Percentiles rank a stretch among this genome's conserved stretches.
These are phyloP conservation scores for Glaucopsyche alexis DNA, from an alignment of 2,888 invertebrate genomes.

Conservation along the genomic window DNA sequence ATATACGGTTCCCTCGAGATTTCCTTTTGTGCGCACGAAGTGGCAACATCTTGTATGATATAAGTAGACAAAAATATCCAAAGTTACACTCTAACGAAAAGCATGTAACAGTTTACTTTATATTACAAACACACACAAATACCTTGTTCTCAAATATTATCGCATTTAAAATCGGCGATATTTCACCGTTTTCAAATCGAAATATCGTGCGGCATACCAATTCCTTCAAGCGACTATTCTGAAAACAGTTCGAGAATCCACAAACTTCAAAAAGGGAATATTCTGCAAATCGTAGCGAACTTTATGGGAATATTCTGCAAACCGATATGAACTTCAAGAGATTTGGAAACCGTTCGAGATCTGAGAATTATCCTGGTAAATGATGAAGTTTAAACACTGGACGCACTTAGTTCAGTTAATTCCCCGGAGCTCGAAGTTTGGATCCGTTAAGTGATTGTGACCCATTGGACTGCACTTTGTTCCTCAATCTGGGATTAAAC, in stretches of 20 bases:
- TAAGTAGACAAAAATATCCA: no score
- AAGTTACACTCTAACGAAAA: no score
- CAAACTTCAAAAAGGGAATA: neutral
- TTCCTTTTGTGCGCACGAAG: no score
- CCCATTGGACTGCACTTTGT: constrained; percentile 20
- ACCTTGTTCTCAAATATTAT: neutral
- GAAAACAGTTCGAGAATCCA: neutral
- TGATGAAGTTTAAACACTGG: constrained; percentile 6
- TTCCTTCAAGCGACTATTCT: neutral
- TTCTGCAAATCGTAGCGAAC: neutral
- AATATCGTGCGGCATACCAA: neutral
- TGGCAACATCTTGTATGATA: no score
- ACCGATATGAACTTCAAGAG: neutral
- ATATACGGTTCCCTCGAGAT: no score
- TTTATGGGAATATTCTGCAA: constrained; percentile 4
- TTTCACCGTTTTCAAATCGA: neutral
- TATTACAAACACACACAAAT: no score
- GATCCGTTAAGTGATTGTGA: constrained; percentile 17
- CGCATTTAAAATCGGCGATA: no score
- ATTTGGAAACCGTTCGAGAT: neutral
- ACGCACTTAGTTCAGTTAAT: constrained; percentile 4
- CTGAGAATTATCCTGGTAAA: constrained; percentile 3
- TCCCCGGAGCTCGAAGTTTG: constrained; percentile 4
- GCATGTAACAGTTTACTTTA: no score
- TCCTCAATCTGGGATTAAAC: constrained; percentile 3